Evolutionary conservation across 2,113 vertebrate species (phyloP).

Genomic region (Tupaia chinensis): DNA sequence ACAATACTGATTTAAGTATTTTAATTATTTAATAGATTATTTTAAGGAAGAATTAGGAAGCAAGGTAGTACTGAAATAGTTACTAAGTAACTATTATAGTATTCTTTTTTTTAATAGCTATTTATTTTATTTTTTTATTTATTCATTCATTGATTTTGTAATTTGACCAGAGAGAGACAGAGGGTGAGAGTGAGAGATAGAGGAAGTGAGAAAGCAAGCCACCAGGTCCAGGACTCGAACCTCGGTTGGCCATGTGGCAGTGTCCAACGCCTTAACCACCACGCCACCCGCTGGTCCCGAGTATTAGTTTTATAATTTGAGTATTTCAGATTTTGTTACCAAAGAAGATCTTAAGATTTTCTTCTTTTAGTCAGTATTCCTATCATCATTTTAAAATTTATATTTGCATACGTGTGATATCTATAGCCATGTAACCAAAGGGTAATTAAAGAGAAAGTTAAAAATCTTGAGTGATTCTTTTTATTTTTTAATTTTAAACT

Average conservation of each 20-base stretch:
- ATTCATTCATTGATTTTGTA: no score
- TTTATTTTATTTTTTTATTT: no score
- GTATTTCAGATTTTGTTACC: background rate
- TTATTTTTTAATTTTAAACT: background rate
- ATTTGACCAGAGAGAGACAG: no score
- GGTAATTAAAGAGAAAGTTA: background rate
- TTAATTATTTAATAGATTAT: background rate
- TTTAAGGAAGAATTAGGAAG: conserved; percentile 1
- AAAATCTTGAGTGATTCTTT: background rate
- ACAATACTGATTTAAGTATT: background rate
- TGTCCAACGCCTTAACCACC: no score
- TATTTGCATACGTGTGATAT: background rate
- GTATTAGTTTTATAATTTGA: conserved; percentile 12
- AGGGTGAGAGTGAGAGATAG: no score
- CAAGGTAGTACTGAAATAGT: background rate
- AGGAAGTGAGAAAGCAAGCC: no score
- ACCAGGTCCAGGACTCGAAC: no score
- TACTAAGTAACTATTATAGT: background rate
- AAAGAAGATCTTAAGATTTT: background rate
- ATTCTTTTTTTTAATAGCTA: no score
- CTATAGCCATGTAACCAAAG: background rate
- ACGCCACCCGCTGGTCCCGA: no score
- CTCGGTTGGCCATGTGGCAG: no score
- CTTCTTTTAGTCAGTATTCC: background rate
- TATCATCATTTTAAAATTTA: background rate